Base-by-base conservation (phyloP, 2,888 invertebrate species). In the Zaprionus lineosus region DNA sequence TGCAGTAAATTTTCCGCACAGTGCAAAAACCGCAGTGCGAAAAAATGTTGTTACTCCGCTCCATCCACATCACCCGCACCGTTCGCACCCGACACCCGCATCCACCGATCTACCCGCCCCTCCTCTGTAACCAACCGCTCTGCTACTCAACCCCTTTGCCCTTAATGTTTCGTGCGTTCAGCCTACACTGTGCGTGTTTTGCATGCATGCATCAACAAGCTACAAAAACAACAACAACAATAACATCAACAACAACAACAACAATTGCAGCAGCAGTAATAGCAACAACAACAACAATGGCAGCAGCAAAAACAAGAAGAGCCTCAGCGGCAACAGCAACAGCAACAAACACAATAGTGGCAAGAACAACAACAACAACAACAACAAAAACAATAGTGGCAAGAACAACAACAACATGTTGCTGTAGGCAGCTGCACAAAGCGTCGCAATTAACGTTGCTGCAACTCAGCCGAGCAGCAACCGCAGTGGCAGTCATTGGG, bases 391-490 rank as follows among this genome's bases (percentile, higher is more conserved):
- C 31, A 33, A 24, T 15, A 47, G 3, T n/a, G 14, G n/a, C n/a
- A 62, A 8, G 3, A 33, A 16, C 16, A 53, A 12, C 36, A 28
- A 14, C 24, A 15, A 11, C 19, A 39, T 24, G 37, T 18, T 43
- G 55, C 37, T 28, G 70, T 52, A 53, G 66, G 53, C 48, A 61
- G 59, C 61, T 65, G 62, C 76, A 83, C 78, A 78, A 78, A 78
- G 83, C 78, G 74, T 59, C 79, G 78, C 78, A 78, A 78, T 83
- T 78, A 78, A 78, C 78, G 78, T 79, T 57, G 70, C 76, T 61
- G 72, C 75, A 75, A 64, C 67, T 64, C 70, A 75, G 83, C 75
- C 76, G 70, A 73, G 70, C 72, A 64, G 83, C 67, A 71, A 67
- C 71, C 72, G 59, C 72, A 67, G 50, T 65, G 71, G 52, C 71